phyloP scores from a whole-genome alignment of 2,113 vertebrate genomes.

The Actinemys pallida region DNA sequence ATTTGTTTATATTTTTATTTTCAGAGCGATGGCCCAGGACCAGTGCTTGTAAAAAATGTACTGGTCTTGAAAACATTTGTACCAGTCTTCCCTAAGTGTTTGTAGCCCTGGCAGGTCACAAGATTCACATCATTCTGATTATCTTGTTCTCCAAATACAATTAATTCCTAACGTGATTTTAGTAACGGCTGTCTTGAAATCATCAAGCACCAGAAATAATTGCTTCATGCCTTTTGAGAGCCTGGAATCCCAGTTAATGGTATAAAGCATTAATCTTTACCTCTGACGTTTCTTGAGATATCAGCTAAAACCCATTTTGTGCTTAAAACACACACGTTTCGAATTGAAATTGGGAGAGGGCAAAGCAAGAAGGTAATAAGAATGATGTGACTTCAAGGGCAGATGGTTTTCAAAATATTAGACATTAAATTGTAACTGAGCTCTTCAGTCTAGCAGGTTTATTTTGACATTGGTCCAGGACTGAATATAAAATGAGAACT shows the following conservation, averaged over 20 bases:
- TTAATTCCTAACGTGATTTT: background rate
- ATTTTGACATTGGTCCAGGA: background rate
- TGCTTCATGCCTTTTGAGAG: background rate
- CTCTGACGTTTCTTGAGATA: background rate
- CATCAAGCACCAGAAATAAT: background rate
- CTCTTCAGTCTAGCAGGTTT: background rate
- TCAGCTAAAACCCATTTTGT: conserved; percentile 4
- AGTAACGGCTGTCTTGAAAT: background rate
- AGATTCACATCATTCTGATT: conserved; percentile 6
- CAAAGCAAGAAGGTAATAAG: background rate
- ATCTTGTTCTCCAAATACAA: conserved; percentile 17
- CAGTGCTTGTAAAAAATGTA: background rate
- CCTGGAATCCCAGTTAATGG: background rate
- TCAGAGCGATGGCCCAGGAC: background rate
- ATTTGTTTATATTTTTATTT: background rate
- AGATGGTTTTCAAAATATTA: background rate
- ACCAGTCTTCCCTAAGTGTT: background rate
- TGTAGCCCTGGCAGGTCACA: background rate
- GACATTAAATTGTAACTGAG: background rate
- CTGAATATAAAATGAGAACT: fast-evolving
- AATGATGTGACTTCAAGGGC: background rate
- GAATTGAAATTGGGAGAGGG: background rate
- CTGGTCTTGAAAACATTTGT: background rate
- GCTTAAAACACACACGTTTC: background rate
- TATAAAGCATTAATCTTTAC: background rate